A percentile compares a stretch with the other conserved stretches of the same genome.
Evolutionary conservation across 2,888 invertebrate species (phyloP).

Genomic region (Plagodis dolabraria): DNA sequence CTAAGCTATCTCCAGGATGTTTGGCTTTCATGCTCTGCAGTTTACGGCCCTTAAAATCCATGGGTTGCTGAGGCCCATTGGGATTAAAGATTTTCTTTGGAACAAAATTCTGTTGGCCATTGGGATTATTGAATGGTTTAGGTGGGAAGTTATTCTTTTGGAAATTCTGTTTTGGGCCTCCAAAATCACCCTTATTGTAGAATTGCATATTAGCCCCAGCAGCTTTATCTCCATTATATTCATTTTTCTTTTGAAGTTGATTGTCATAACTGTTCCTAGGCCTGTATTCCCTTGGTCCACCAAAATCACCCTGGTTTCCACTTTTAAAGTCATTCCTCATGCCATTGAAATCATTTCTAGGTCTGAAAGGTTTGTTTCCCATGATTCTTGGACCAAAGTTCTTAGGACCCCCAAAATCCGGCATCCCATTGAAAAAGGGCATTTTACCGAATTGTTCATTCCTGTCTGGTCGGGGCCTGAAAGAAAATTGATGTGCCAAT

Average conservation of each 20-base stretch:
- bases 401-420: slow-evolving; percentile 81
- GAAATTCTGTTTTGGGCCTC: slow-evolving; percentile 74
- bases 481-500: slow-evolving; percentile 52
- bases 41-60: slow-evolving; percentile 80
- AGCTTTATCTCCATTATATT: slow-evolving; percentile 68
- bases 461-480: slow-evolving; percentile 87
- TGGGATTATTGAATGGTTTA: slow-evolving; percentile 68
- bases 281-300: slow-evolving; percentile 76
- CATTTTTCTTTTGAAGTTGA: slow-evolving; percentile 65
- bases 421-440: slow-evolving; percentile 72
- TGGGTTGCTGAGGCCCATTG: slow-evolving; percentile 61
- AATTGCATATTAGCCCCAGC: slow-evolving; percentile 72
- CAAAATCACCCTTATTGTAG: slow-evolving; percentile 75
- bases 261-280: slow-evolving; percentile 75
- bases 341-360: slow-evolving; percentile 79
- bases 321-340: slow-evolving; percentile 76
- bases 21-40: slow-evolving; percentile 87
- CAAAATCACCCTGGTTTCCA: slow-evolving; percentile 75
- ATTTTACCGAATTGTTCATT: slow-evolving; percentile 87
- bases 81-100: slow-evolving; percentile 70
- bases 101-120: slow-evolving; percentile 64
- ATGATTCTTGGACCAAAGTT: slow-evolving; percentile 77
- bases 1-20: slow-evolving; percentile 88
- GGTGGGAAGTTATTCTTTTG: slow-evolving; percentile 72
- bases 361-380: slow-evolving; percentile 76